Evolutionary conservation across 2,888 invertebrate species (phyloP).

Genomic region (Odiellus spinosus): DNA sequence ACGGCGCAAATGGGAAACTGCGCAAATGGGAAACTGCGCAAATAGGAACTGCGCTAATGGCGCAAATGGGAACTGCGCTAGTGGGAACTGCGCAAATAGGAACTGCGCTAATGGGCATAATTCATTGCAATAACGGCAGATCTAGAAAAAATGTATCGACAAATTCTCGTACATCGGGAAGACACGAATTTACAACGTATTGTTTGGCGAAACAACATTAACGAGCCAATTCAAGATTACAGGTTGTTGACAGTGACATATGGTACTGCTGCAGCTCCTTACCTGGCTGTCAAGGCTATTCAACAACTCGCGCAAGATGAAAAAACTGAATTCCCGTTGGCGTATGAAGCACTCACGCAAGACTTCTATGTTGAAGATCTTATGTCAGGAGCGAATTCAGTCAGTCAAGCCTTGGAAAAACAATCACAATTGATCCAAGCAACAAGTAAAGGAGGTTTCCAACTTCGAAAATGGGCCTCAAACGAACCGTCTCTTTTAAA

Average conservation of each 20-base stretch:
- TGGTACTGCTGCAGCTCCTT: conserved; percentile 23
- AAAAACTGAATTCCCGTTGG: conserved; percentile 8
- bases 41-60: too few relatives aligned
- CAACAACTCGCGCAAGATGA: conserved; percentile 18
- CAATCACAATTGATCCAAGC: conserved; percentile 1
- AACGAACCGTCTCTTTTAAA: too few relatives aligned
- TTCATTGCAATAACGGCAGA: too few relatives aligned
- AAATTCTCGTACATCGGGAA: too few relatives aligned
- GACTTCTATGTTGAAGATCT: conserved; percentile 26
- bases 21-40: too few relatives aligned
- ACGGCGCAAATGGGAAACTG: too few relatives aligned
- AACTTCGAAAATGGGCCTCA: too few relatives aligned
- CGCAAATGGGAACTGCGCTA: too few relatives aligned
- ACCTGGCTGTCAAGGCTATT: conserved; percentile 22
- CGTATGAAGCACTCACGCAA: conserved; percentile 11
- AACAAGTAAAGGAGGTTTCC: too few relatives aligned
- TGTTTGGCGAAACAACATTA: conserved; percentile 23
- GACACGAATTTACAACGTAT: conserved; percentile 24
- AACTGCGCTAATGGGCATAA: too few relatives aligned
- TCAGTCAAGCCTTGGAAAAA: conserved; percentile 14
- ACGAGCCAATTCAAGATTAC: conserved; percentile 14
- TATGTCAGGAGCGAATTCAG: conserved; percentile 16
- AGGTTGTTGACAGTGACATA: conserved; percentile 24
- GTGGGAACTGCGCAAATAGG: too few relatives aligned
- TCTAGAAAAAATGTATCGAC: too few relatives aligned